These are phyloP conservation scores for Eupeodes luniger DNA, from an alignment of 2,888 invertebrate genomes.

Conservation along the genomic window DNA sequence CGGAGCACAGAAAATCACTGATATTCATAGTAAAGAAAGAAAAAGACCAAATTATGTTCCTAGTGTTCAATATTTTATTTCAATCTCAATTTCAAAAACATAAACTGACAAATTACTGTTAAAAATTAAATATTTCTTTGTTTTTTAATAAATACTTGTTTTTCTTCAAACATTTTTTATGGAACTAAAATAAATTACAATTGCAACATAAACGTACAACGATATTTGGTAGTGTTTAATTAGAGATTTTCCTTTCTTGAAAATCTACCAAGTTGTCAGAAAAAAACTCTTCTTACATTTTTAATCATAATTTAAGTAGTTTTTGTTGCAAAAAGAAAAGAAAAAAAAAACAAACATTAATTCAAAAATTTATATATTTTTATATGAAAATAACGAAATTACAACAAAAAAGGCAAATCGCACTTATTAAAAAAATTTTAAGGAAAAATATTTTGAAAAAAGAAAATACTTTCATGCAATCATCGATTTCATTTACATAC, in stretches of 20 bases:
- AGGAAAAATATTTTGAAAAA: slow-evolving; percentile 7
- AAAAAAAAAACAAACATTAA: not conserved
- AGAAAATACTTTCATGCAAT: slow-evolving; percentile 29
- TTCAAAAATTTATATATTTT: slow-evolving; percentile 29
- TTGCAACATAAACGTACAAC: slow-evolving; percentile 23
- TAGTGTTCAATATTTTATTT: no score
- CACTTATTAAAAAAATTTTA: slow-evolving; percentile 35
- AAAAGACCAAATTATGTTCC: no score
- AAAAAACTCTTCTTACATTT: slow-evolving; percentile 6
- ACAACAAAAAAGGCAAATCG: slow-evolving; percentile 19
- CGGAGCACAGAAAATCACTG: no score
- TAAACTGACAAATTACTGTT: not conserved
- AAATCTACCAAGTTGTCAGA: slow-evolving; percentile 6
- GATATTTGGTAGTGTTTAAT: slow-evolving; percentile 11
- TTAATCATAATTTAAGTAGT: slow-evolving; percentile 20
- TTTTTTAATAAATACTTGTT: not conserved
- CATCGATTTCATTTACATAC: slow-evolving; percentile 16
- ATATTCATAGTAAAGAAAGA: no score
- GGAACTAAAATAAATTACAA: not conserved
- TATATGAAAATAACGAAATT: slow-evolving; percentile 20
- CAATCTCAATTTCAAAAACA: no score
- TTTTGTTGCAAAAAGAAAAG: slow-evolving; percentile 29
- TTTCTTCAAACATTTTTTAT: not conserved
- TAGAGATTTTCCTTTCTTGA: not conserved
- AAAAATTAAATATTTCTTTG: not conserved